Conservation (phyloP, 2,797 vertebrate species). For the Crocodylus rhombifer region DNA sequence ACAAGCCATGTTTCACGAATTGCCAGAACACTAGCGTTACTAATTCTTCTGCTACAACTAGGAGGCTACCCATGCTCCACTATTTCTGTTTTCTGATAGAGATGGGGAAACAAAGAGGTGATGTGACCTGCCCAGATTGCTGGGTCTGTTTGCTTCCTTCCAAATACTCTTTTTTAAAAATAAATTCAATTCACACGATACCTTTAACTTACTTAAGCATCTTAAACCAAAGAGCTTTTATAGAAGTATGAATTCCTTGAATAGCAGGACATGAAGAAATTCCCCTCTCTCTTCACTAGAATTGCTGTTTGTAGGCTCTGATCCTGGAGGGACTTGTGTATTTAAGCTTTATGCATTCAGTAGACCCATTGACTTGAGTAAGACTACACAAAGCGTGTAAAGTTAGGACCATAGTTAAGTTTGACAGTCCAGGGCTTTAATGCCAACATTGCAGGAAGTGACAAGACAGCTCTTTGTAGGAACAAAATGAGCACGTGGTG, state of each 20-base stretch:
- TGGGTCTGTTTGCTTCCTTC: too few species aligned
- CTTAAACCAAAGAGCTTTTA: not conserved
- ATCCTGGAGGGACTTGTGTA: not conserved
- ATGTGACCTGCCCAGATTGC: not conserved
- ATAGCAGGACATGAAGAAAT: not conserved
- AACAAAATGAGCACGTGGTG: not conserved
- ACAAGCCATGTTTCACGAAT: not conserved
- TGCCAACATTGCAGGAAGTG: not conserved
- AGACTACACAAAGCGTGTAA: accelerated
- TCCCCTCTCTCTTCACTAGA: not conserved
- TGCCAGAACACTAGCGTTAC: not conserved
- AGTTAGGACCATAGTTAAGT: accelerated
- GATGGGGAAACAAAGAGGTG: not conserved
- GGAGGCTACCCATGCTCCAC: not conserved
- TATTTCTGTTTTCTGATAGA: not conserved
- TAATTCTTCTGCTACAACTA: not conserved
- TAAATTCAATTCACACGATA: not conserved
- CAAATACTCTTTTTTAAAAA: not conserved
- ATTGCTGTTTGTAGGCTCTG: accelerated
- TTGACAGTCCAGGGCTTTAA: not conserved
- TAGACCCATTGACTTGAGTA: not conserved
- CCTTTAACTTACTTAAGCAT: not conserved
- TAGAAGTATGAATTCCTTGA: not conserved
- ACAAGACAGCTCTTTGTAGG: not conserved
- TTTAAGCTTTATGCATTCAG: not conserved